Conservation (phyloP, 2,113 vertebrate genomes). For the Platysternon megacephalum region DNA sequence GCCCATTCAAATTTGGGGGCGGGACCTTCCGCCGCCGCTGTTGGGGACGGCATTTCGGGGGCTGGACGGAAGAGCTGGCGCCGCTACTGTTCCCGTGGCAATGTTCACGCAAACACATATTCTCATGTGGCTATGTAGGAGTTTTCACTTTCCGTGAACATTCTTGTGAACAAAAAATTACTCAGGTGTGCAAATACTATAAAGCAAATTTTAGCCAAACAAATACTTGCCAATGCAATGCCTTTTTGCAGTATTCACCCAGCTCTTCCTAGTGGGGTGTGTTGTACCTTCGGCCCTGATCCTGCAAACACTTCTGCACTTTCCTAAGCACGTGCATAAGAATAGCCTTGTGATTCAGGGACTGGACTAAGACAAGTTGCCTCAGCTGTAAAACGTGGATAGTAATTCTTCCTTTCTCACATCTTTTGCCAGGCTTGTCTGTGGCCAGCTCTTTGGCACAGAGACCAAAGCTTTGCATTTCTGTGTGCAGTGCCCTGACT, state of each 20-base stretch:
- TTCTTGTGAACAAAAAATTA: not conserved
- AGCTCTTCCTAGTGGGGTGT: not conserved
- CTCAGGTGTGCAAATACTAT: accelerated
- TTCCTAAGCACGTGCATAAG: not conserved
- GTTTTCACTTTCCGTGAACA: not conserved
- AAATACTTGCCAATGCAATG: not conserved
- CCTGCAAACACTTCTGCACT: not conserved
- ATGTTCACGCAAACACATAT: accelerated
- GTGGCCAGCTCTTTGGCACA: not conserved
- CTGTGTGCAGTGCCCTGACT: accelerated
- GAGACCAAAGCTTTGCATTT: not conserved
- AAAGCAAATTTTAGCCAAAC: not conserved
- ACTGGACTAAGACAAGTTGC: not conserved
- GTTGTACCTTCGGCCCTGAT: not conserved
- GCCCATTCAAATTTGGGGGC: too few species aligned
- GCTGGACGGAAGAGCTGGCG: too few species aligned
- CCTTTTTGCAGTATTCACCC: not conserved
- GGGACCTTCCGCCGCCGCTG: too few species aligned
- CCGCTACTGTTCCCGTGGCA: accelerated
- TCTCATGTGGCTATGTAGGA: not conserved
- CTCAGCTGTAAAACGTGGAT: not conserved
- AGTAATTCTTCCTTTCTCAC: not conserved
- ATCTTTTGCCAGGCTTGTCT: not conserved
- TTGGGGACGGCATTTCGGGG: too few species aligned
- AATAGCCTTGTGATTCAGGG: not conserved